Evolutionary conservation across 2,888 invertebrate genomes (phyloP).

Genomic region (Drosophila yooni): DNA sequence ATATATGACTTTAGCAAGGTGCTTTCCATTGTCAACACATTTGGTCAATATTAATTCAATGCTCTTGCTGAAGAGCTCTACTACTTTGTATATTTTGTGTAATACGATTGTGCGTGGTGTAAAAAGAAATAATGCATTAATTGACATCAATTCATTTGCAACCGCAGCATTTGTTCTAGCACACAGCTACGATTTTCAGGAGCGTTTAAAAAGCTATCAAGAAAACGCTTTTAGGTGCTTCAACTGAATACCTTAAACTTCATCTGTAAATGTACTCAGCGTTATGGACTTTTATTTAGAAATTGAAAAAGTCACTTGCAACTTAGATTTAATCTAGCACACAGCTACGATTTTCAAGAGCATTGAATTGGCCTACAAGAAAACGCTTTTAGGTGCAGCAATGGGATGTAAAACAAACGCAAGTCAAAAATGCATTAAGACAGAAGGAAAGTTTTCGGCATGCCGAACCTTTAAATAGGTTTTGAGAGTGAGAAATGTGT

Average conservation of each 20-base stretch:
- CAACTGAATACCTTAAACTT: background rate
- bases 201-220: conserved; percentile 51
- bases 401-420: background rate
- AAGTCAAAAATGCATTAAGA: background rate
- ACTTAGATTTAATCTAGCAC: conserved; percentile 64
- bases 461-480: conserved; percentile 20
- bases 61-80: conserved; percentile 51
- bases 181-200: conserved; percentile 65
- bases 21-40: conserved; percentile 54
- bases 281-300: conserved; percentile 33
- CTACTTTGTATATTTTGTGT: conserved; percentile 10
- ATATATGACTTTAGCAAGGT: conserved; percentile 42
- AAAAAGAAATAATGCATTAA: conserved; percentile 37
- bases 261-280: conserved; percentile 42
- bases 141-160: conserved; percentile 39
- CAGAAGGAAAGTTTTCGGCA: conserved; percentile 12
- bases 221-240: conserved; percentile 77
- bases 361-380: conserved; percentile 58
- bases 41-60: conserved; percentile 63
- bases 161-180: conserved; percentile 49
- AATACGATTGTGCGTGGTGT: conserved; percentile 39
- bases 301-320: conserved; percentile 57
- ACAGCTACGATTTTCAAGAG: conserved; percentile 73
- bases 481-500: background rate
- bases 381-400: conserved; percentile 61